Percentiles rank a stretch among this genome's conserved stretches.
These are phyloP conservation scores for Drosophila helvetica DNA, from an alignment of 2,888 invertebrate genomes.

Conservation along the genomic window DNA sequence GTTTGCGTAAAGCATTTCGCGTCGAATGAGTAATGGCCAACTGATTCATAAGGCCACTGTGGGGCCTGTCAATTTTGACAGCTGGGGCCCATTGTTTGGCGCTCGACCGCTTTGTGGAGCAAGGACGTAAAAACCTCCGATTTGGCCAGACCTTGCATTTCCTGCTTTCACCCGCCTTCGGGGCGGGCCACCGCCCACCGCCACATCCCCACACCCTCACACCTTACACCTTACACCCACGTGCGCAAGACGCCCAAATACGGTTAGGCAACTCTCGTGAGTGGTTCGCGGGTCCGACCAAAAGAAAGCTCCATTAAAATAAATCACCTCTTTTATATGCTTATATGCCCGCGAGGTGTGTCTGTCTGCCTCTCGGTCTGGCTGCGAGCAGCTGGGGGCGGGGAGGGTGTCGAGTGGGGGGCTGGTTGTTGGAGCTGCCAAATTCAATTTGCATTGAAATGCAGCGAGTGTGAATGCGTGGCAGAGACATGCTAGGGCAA, in stretches of 20 bases:
- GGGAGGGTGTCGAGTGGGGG: not conserved
- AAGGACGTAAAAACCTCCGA: conserved; percentile 60
- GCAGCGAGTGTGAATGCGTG: not conserved
- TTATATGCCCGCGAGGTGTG: conserved; percentile 29
- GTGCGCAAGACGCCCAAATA: conserved; percentile 44
- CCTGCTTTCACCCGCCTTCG: conserved; percentile 66
- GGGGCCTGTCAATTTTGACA: conserved; percentile 68
- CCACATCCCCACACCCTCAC: conserved; percentile 53
- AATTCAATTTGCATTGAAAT: conserved; percentile 21
- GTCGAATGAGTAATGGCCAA: conserved; percentile 61
- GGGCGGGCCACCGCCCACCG: conserved; percentile 16
- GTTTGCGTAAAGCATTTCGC: conserved; percentile 44
- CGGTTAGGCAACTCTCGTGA: conserved; percentile 30
- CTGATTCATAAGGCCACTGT: conserved; percentile 54
- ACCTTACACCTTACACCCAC: conserved; percentile 23
- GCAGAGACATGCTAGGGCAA: not conserved
- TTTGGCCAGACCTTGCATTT: conserved; percentile 68
- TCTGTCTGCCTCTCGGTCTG: not conserved
- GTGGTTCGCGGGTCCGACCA: conserved; percentile 33
- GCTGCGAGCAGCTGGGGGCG: not conserved
- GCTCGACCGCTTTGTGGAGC: conserved; percentile 60
- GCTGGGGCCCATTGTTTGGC: conserved; percentile 39
- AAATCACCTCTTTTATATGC: conserved; percentile 44
- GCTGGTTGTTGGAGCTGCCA: not conserved
- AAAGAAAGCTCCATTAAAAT: conserved; percentile 58